Evolutionary conservation across 37 sponge, comb jelly and placozoan species (phyloP).

Genomic region (Oscarella lobularis): DNA sequence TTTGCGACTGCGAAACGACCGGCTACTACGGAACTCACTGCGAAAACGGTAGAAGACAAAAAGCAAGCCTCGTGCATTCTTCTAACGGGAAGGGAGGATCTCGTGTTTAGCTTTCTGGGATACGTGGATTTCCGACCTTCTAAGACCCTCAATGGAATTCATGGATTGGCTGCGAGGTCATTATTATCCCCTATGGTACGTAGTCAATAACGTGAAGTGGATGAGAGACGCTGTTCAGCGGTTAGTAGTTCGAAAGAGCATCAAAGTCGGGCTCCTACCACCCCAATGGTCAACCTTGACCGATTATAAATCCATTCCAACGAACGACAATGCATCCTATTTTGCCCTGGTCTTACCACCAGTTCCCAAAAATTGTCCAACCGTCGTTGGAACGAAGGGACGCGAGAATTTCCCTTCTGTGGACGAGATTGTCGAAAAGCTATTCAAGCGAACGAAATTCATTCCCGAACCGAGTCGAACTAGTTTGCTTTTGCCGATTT

Average conservation of each 20-base stretch:
- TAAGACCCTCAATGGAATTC: not conserved
- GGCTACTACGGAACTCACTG: not conserved
- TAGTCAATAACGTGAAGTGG: not conserved
- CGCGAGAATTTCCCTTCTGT: not conserved
- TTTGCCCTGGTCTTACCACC: constrained; percentile 15
- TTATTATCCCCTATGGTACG: not conserved
- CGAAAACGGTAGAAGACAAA: too few species aligned
- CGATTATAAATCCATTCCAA: constrained; percentile 1
- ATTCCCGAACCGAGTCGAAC: constrained; percentile 12
- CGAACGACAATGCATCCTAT: constrained; percentile 9
- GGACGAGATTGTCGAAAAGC: constrained; percentile 1
- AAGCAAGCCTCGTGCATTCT: too few species aligned
- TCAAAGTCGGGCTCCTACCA: not conserved
- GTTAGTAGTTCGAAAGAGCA: not conserved
- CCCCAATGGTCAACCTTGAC: not conserved
- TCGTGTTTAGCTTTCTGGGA: not conserved
- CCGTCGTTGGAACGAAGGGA: constrained; percentile 6
- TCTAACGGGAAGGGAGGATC: too few species aligned
- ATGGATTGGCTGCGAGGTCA: not conserved
- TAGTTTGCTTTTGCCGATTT: constrained; percentile 12
- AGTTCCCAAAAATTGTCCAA: constrained; percentile 17
- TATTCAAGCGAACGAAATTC: constrained; percentile 10
- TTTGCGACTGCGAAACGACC: not conserved
- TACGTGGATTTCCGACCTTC: not conserved
- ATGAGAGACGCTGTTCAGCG: not conserved